These are phyloP conservation scores for Sebastes umbrosus DNA, from an alignment of 2,797 vertebrate species.

Conservation along the genomic window DNA sequence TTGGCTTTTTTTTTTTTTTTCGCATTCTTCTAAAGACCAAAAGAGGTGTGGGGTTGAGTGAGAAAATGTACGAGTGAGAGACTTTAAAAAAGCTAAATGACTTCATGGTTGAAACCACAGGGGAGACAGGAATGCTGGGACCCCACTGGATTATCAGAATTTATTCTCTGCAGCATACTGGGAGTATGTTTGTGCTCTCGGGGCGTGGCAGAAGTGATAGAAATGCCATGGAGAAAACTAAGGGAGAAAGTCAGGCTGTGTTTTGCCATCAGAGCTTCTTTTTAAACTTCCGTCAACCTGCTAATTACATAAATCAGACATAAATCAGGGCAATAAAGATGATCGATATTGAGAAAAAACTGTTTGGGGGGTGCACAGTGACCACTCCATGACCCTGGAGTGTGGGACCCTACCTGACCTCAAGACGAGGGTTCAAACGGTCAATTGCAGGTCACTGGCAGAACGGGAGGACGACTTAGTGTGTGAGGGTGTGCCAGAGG, in stretches of 20 bases:
- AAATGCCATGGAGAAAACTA: slow-evolving; percentile 48
- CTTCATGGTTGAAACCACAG: slow-evolving; percentile 84
- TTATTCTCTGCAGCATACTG: slow-evolving; percentile 83
- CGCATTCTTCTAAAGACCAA: slow-evolving; percentile 77
- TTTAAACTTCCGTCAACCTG: slow-evolving; percentile 83
- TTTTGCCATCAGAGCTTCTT: slow-evolving; percentile 32
- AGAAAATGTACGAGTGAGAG: slow-evolving; percentile 16
- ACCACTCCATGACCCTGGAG: slow-evolving; percentile 94
- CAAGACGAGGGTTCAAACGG: slow-evolving; percentile 91
- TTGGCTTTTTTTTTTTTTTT: slow-evolving; percentile 62
- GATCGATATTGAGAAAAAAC: slow-evolving; percentile 82
- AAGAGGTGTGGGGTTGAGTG: slow-evolving; percentile 42
- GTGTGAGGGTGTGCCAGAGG: slow-evolving; percentile 47
- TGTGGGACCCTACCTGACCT: slow-evolving; percentile 90
- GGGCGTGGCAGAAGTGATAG: slow-evolving; percentile 69
- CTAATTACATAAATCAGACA: slow-evolving; percentile 94
- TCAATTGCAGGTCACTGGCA: slow-evolving; percentile 94
- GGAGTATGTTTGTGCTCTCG: slow-evolving; percentile 60
- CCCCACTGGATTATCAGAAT: slow-evolving; percentile 82
- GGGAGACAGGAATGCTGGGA: slow-evolving; percentile 76
- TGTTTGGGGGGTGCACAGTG: slow-evolving; percentile 73
- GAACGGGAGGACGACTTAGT: slow-evolving; percentile 6
- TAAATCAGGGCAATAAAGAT: slow-evolving; percentile 94
- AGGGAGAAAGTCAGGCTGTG: slow-evolving; percentile 58
- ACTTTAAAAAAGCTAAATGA: slow-evolving; percentile 79